A percentile compares a stretch with the other conserved stretches of the same genome.
phyloP scores from a whole-genome alignment of 2,797 vertebrate genomes.

The Mormyrus hasselquistii region DNA sequence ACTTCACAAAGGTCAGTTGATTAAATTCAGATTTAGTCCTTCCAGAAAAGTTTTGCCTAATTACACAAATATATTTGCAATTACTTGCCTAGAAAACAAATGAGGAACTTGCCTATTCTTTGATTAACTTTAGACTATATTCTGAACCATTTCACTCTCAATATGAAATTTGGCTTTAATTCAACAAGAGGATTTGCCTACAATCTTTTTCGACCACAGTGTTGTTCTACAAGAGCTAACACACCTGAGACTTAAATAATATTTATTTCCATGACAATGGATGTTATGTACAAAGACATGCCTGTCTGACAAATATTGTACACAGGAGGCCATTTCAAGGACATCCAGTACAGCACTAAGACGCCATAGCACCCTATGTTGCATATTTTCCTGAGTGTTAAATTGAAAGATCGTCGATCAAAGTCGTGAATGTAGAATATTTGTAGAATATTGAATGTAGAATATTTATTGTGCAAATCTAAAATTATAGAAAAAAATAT shows the following conservation, averaged over 20 bases:
- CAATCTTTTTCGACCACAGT: neutral
- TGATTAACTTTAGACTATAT: neutral
- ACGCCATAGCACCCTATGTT: neutral
- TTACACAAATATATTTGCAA: neutral
- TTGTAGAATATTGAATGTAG: no score
- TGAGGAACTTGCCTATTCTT: neutral
- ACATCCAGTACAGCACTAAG: neutral
- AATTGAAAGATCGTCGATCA: neutral
- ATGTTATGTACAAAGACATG: neutral
- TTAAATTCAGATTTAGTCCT: constrained; percentile 2
- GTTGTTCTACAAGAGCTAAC: neutral
- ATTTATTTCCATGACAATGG: neutral
- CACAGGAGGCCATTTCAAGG: neutral
- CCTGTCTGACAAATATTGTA: neutral
- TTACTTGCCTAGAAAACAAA: neutral
- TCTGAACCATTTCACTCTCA: neutral
- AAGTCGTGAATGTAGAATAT: no score
- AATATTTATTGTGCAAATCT: no score
- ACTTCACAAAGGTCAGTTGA: neutral
- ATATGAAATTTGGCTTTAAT: neutral
- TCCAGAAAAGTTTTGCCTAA: neutral
- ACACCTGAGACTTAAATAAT: neutral
- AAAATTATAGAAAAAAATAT: no score
- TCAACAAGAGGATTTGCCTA: neutral
- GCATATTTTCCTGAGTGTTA: neutral